Conservation (phyloP, 1,140 invertebrate species). For the Caenorhabditis remanei region DNA sequence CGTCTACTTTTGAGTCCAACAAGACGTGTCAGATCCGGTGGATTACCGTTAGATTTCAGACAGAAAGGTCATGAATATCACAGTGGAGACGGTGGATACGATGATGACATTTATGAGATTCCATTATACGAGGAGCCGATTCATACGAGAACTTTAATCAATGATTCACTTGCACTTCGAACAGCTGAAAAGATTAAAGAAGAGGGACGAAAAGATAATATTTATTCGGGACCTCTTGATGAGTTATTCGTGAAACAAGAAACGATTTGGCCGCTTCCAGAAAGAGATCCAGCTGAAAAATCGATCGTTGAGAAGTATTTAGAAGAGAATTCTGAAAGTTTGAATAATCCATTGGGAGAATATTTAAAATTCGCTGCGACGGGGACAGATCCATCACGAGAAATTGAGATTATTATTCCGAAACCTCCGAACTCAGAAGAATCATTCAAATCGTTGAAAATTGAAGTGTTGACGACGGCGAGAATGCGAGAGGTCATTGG, state of each 20-base stretch:
- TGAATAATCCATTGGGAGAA: conserved; percentile 12
- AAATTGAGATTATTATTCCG: conserved; percentile 33
- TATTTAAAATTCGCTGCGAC: conserved; percentile 34
- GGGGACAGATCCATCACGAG: not conserved
- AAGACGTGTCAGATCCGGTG: not conserved
- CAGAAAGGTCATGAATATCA: not conserved
- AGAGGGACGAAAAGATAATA: conserved; percentile 20
- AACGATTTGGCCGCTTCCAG: conserved; percentile 13
- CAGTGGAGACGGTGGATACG: conserved; percentile 21
- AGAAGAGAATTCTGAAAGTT: not conserved
- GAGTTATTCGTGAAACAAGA: conserved; percentile 42
- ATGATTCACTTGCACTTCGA: conserved; percentile 7
- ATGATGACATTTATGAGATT: conserved; percentile 57
- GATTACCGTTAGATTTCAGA: conserved; percentile 54
- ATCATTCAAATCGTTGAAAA: conserved; percentile 12
- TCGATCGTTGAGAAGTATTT: conserved; percentile 14
- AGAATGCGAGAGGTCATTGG: conserved; percentile 18
- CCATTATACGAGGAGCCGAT: conserved; percentile 54
- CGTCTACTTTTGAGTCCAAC: conserved; percentile 15
- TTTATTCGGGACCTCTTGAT: not conserved
- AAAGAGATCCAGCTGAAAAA: not conserved
- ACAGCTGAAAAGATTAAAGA: conserved; percentile 46
- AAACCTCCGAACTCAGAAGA: not conserved
- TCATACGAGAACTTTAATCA: conserved; percentile 26
- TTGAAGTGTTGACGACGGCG: not conserved